Base-by-base conservation (phyloP, 2,113 vertebrate species). In the Manacus vitellinus region DNA sequence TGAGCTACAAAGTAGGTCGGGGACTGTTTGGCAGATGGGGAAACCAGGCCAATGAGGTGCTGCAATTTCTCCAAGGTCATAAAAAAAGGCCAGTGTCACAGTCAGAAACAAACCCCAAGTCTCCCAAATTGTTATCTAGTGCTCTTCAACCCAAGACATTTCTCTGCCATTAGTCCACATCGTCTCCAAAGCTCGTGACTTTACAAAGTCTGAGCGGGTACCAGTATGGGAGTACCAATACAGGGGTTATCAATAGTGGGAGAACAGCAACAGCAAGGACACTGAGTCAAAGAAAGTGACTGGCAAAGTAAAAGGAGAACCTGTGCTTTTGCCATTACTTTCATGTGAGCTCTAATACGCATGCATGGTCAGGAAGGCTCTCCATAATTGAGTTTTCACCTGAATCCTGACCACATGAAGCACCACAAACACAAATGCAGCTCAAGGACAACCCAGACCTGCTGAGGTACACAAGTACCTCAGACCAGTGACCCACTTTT, bases 11-110 rank as follows among this genome's bases (percentile, higher is more conserved):
- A 96, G 52, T 88, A 92, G 95, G 85, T 75, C 6, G 2, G 63
- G 54, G 74, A 15, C 43, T 73, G 33, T 81, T 89, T 62, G 63
- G 88, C 93, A 94, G 93, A 95, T 74, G 83, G 67, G 47, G 44
- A 96, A 96, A 92, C 55, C 83, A 88, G 94, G 80, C 46, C 81
- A 76, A 43, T 4, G 16, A 80, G 75, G 85, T 47, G 71, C 78
- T 84, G 63, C 54, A 85, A 12, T 49, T 77, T 80, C 47, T 52
- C 51, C 72, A 87, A 96, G 71, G 89, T 90, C 81, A 70, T 49
- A 61, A 51, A 85, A 88, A 68, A 56, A 76, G 22, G 20, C 54
- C 54, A 78, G 35, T 75, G 65, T 41, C 54, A 80, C 30, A 44
- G 27, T n/a, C 59, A 77, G 56, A 89, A 92, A 49, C 8, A 7